phyloP scores from a whole-genome alignment of 2,113 vertebrate genomes.

The Catharus bicknelli region DNA sequence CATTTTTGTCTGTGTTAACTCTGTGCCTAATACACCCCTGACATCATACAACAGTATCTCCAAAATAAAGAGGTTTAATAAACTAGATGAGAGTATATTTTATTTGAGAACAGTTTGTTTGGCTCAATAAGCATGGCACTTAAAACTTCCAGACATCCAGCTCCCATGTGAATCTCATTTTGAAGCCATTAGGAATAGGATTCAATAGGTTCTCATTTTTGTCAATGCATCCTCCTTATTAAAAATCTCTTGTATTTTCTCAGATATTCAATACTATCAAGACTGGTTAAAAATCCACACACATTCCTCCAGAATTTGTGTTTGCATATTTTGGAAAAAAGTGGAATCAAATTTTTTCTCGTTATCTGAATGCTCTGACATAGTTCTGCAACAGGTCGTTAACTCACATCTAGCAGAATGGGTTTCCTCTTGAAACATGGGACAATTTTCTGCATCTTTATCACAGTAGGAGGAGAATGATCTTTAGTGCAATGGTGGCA shows the following conservation, averaged over 20 bases:
- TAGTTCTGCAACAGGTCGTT: neutral
- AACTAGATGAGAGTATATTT: neutral
- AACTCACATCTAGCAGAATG: neutral
- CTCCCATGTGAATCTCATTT: neutral
- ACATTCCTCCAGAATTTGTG: neutral
- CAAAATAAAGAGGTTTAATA: neutral
- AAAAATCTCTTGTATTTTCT: neutral
- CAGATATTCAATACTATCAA: neutral
- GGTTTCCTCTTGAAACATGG: neutral
- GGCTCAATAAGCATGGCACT: neutral
- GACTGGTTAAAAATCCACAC: neutral
- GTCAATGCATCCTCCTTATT: neutral
- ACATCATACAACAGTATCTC: neutral
- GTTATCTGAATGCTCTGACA: neutral
- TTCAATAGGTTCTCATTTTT: neutral
- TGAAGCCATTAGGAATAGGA: neutral
- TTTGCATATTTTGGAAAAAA: neutral
- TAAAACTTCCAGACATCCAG: neutral
- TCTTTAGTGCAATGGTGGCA: neutral
- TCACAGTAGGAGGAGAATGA: neutral
- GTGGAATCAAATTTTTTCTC: neutral
- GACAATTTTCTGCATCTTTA: neutral
- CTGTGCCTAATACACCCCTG: neutral
- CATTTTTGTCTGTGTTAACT: neutral
- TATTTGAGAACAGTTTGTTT: constrained; percentile 4